phyloP scores from a whole-genome alignment of 2,888 invertebrate species.

The Salticus scenicus region DNA sequence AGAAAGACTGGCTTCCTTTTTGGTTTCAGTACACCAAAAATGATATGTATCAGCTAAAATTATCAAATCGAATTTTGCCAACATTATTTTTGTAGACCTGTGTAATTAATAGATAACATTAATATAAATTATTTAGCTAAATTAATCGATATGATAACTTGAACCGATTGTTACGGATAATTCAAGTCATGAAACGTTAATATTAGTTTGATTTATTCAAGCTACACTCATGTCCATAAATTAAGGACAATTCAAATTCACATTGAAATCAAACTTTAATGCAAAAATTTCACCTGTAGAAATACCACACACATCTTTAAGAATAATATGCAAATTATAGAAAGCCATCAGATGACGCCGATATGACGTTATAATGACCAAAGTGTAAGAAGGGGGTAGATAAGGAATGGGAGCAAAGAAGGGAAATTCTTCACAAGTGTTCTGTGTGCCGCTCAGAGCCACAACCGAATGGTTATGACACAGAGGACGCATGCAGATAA shows the following conservation, averaged over 20 bases:
- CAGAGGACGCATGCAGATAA: conserved; percentile 22
- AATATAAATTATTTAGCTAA: too few species aligned
- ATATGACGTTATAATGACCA: conserved; percentile 12
- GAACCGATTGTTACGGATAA: too few species aligned
- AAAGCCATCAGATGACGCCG: not conserved
- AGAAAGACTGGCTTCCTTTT: too few species aligned
- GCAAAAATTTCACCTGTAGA: conserved; percentile 9
- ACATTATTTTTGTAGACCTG: too few species aligned
- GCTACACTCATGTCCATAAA: conserved; percentile 20
- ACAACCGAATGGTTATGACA: not conserved
- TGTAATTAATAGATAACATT: too few species aligned
- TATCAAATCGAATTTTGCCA: too few species aligned
- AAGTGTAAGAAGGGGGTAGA: conserved; percentile 28
- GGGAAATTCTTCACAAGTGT: conserved; percentile 27
- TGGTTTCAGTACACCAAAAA: too few species aligned
- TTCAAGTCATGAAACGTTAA: too few species aligned
- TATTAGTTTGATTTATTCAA: too few species aligned
- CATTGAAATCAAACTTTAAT: not conserved
- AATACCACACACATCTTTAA: not conserved
- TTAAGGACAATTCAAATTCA: conserved; percentile 12
- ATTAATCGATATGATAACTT: too few species aligned
- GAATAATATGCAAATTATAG: conserved; percentile 7
- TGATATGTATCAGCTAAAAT: too few species aligned
- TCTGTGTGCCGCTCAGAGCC: conserved; percentile 1
- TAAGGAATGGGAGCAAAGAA: conserved; percentile 29